phyloP scores from a whole-genome alignment of 2,888 invertebrate species.

The Thysanoteuthis rhombus region DNA sequence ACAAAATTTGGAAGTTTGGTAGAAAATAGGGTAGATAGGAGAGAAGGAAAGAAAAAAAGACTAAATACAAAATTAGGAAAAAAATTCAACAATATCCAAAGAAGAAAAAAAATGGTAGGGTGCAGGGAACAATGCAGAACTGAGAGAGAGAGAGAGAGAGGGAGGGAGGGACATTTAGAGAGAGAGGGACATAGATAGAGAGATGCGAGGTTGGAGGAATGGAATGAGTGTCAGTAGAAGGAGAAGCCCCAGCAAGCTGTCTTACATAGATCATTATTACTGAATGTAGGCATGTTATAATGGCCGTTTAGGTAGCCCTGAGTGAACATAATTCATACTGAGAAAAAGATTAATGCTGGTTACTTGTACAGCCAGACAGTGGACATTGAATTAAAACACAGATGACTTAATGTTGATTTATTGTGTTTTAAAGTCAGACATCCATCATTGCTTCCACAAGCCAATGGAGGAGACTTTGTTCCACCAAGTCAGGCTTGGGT shows the following conservation, averaged over 20 bases:
- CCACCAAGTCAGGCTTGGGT: conserved; percentile 12
- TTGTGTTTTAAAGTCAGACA: conserved; percentile 12
- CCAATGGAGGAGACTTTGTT: conserved; percentile 1
- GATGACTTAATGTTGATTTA: conserved; percentile 12
- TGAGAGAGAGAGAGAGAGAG: no score
- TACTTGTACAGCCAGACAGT: conserved; percentile 12
- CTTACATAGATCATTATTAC: conserved; percentile 12
- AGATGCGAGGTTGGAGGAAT: background rate
- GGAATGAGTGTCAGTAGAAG: background rate
- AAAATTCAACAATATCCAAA: background rate
- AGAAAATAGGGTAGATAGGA: background rate
- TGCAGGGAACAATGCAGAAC: background rate
- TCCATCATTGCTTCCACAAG: background rate
- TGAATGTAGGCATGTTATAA: conserved; percentile 12
- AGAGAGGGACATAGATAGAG: background rate
- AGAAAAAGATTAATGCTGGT: conserved; percentile 12
- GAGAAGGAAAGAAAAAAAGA: background rate
- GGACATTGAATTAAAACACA: conserved; percentile 12
- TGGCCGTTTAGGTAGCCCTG: conserved; percentile 12
- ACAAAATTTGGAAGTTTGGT: background rate
- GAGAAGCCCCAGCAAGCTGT: conserved; percentile 12
- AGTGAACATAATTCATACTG: conserved; percentile 12
- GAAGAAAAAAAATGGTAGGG: background rate
- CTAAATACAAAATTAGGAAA: background rate
- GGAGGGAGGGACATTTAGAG: no score